Base-by-base conservation (phyloP, 2,888 invertebrate genomes). In the Latheticus oryzae region DNA sequence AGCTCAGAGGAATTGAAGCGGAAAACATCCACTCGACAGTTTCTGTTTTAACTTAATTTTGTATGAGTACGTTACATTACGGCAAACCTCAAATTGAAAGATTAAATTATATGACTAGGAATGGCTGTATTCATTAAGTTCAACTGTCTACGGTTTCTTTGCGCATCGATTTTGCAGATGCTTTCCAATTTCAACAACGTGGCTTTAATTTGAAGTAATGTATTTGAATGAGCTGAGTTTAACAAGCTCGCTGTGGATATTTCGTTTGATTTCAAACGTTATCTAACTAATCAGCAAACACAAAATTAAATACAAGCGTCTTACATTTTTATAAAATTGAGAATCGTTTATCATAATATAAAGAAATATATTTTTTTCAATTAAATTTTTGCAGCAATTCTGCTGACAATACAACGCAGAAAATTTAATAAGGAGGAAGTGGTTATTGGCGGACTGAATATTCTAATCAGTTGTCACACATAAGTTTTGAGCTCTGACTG, bases 31-130 rank as follows among this genome's bases (percentile, higher is more conserved):
- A 33, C 23, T 33, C 21, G 15, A 7, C 24, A 15, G 45, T 45
- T 37, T 13, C 37, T 23, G 19, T 45, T 54, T 54, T 54, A 45
- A 54, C 26, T 54, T 21, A 45, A 54, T 54, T 54, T 54, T 26
- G 24, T 26, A 7, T 12, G 33, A 54, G 32, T 15, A 23, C n/a
- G 19, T 40, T 12, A 17, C 5, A 32, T 9, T 37, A 17, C 23
- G 21, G 16, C 50, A 15, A 40, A 11, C 53, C 52, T 24, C 30
- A 40, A 52, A 54, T 47, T 54, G 28, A 37, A 45, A 33, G 45
- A 53, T 53, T 53, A 43, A 53, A 45, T 42, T 42, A 26, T 13
- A 8, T 26, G 33, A 17, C 38, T 37, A 37, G 42, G 38, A 40
- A 26, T 26, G 24, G 26, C n/a, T 24, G 24, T 15, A 24, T 15